Conservation (phyloP, 2,888 invertebrate genomes). For the Plemyria rubiginata region DNA sequence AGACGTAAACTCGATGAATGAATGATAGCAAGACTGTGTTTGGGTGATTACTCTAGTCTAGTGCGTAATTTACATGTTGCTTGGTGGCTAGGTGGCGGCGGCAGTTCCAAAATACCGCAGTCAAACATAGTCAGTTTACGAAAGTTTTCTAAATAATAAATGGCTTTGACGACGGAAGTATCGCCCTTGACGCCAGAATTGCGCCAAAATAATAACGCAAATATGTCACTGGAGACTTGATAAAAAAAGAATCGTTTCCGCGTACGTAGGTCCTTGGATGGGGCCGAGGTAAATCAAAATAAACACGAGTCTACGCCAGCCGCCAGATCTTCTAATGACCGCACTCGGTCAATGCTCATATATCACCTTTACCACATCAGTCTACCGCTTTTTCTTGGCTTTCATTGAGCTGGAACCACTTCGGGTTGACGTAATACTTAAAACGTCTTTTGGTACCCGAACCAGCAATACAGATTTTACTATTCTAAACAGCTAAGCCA, state of each 20-base stretch:
- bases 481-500: constrained; percentile 43
- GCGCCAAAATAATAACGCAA: constrained; percentile 56
- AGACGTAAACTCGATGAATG: constrained; percentile 66
- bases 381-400: constrained; percentile 44
- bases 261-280: constrained; percentile 51
- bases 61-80: constrained; percentile 65
- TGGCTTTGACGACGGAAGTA: constrained; percentile 66
- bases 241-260: constrained; percentile 60
- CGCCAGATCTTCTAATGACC: constrained; percentile 43
- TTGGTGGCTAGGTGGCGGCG: constrained; percentile 43
- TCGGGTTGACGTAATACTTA: constrained; percentile 53
- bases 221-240: constrained; percentile 62
- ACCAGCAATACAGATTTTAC: constrained; percentile 49
- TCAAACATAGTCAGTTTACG: constrained; percentile 60
- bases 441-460: constrained; percentile 44
- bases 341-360: constrained; percentile 40
- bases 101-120: constrained; percentile 69
- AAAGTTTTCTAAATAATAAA: constrained; percentile 75
- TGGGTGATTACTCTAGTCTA: constrained; percentile 56
- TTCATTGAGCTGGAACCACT: constrained; percentile 43
- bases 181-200: constrained; percentile 62
- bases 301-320: constrained; percentile 55
- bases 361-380: constrained; percentile 39
- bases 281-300: constrained; percentile 59
- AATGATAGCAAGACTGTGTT: constrained; percentile 65